These are phyloP conservation scores for Bombus difficillimus DNA, from an alignment of 1,140 invertebrate species.

Conservation along the genomic window DNA sequence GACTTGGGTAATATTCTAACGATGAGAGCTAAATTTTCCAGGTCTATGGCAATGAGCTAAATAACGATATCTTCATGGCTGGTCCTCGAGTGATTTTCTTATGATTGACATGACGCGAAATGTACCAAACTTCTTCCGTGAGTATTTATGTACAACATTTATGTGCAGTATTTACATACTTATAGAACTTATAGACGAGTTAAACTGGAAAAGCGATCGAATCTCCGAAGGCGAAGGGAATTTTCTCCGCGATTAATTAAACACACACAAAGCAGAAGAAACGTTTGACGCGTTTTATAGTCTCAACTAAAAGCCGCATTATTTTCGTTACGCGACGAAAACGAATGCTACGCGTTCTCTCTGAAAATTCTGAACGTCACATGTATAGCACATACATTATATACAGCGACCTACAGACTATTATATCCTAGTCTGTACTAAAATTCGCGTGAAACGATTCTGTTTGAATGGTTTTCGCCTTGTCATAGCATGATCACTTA, in stretches of 20 bases:
- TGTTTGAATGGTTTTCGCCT: conserved; percentile 43
- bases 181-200: neutral
- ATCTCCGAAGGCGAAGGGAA: neutral
- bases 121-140: too few relatives aligned
- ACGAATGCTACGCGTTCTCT: neutral
- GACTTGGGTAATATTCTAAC: conserved; percentile 40
- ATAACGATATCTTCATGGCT: neutral
- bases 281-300: neutral
- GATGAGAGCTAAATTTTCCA: conserved; percentile 19
- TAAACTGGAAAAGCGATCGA: neutral
- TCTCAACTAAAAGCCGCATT: neutral
- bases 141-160: neutral
- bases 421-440: conserved; percentile 55
- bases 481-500: conserved; percentile 80
- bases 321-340: neutral
- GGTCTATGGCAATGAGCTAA: conserved; percentile 34
- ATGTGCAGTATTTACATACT: conserved; percentile 36
- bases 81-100: neutral
- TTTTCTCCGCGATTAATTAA: neutral
- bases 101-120: neutral
- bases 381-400: conserved; percentile 57
- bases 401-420: conserved; percentile 62
- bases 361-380: conserved; percentile 5
- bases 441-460: conserved; percentile 30
- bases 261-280: neutral